Base-by-base conservation (phyloP, 2,888 invertebrate genomes). In the Eupeodes latifasciatus region DNA sequence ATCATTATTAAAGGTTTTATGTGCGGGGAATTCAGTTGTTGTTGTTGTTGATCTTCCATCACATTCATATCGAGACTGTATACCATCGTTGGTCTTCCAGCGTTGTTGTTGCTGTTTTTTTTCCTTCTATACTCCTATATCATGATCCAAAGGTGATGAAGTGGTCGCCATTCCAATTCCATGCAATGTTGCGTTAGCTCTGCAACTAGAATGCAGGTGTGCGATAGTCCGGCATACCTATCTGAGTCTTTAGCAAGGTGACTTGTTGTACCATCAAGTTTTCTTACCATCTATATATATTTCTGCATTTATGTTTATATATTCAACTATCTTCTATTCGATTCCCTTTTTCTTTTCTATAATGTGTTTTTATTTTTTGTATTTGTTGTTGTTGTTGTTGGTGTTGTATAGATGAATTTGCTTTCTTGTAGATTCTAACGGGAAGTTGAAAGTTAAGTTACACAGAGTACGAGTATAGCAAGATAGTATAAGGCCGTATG, bases 371-470 rank as follows among this genome's bases (percentile, higher is more conserved):
- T 27, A 27, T 27, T 7, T 40, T 40, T 40, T 40, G 2, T 40
- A 40, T 40, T 40, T 40, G 19, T 19, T 19, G 19, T 40, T 40
- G 5, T 40, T 40, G 5, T 40, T 40, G 6, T 40, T 40, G 5
- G 3, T 40, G 6, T 40, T 40, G 47, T 53, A 66, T 47, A 64
- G 55, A 57, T 69, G 47, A 61, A 55, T 75, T 76, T 76, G 66
- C 75, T 69, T 84, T 81, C 80, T 88, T 61, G 27, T 88, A 64
- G 36, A 78, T 88, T 88, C 81, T 88, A 88, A 88, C 88, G 88
- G 88, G 77, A 88, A 81, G 85, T 87, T 84, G 87, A 87, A 87
- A 87, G 87, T 84, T 87, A 61, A 55, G 57, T 71, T 74, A 66
- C 71, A 40, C 40, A 40, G 40, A 27, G 27, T 27, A 27, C 27